Percentiles rank a stretch among this genome's conserved stretches.
Conservation (phyloP, 2,797 vertebrate species). For the Gymnodraco acuticeps region DNA sequence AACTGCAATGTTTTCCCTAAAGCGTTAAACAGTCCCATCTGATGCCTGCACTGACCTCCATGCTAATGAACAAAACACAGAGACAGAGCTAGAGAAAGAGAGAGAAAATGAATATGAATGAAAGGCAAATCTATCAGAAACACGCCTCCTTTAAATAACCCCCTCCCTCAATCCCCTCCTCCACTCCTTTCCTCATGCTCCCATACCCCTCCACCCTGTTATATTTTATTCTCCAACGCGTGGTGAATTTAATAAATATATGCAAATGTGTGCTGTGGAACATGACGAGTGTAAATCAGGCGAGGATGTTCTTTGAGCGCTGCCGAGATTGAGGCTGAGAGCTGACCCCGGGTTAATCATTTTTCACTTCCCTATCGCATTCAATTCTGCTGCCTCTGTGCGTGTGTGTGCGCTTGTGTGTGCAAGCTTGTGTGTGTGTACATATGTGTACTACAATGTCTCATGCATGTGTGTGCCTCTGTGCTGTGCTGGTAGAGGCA, state of each 20-base stretch:
- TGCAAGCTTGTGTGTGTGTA: slow-evolving; percentile 39
- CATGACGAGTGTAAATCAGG: slow-evolving; percentile 90
- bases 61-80: slow-evolving; percentile 81
- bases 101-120: slow-evolving; percentile 85
- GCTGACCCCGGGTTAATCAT: slow-evolving; percentile 90
- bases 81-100: slow-evolving; percentile 39
- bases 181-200: slow-evolving; percentile 52
- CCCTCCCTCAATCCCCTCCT: slow-evolving; percentile 64
- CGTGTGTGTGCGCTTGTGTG: slow-evolving; percentile 32
- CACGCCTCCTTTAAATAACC: slow-evolving; percentile 87
- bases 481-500: slow-evolving; percentile 40
- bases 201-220: slow-evolving; percentile 71
- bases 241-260: slow-evolving; percentile 91
- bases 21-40: slow-evolving; percentile 70
- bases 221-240: slow-evolving; percentile 87
- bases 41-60: slow-evolving; percentile 73
- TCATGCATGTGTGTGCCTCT: slow-evolving; percentile 32
- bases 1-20: slow-evolving; percentile 72
- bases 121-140: slow-evolving; percentile 86
- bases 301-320: slow-evolving; percentile 88
- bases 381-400: slow-evolving; percentile 83
- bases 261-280: slow-evolving; percentile 90
- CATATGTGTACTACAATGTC: slow-evolving; percentile 11
- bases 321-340: slow-evolving; percentile 89
- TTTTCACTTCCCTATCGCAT: slow-evolving; percentile 91